Evolutionary conservation across 2,113 vertebrate species (phyloP), one percentile per base, ranked within the genome.

Genomic region (Solea senegalensis): DNA sequence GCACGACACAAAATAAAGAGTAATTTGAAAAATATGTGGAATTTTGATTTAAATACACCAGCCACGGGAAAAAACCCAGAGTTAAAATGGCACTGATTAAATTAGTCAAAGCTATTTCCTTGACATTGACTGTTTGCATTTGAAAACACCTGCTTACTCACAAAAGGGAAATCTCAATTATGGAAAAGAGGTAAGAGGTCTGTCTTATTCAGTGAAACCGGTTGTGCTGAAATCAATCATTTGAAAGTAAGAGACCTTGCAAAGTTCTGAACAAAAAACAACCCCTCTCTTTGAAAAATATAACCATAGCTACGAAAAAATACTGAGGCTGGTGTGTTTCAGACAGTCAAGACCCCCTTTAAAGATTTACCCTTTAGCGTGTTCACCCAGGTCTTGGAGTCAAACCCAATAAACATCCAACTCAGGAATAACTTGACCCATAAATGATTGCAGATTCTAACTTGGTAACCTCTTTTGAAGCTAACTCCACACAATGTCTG

Each of bases 21-120:
- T 43, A 21, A 55, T 76, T 81, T 79, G 83, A 62, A 80, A 77
- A 6, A 82, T 54, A 60, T 61, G 79, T 52, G 63, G 40, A 76
- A 80, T 83, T 70, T 69, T 68, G 12, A 67, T 84, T 39, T 69
- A 78, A 85, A 86, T 61, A 64, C 66, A 76, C 80, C 62, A 76
- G 48, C 51, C 46, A 40, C 4, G 34, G 16, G 27, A 28, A 87
- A 88, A 87, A 88, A 89, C 83, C n/a, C 62, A 86, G 82, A 84
- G 70, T n/a, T 62, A 70, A 81, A 65, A 80, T 43, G 56, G 21
- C 44, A 39, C 11, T 79, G 51, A 88, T 84, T 81, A 28, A 68
- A 81, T 89, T 79, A 81, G 73, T 71, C 65, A 15, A 5, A 39
- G 59, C 53, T 21, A 76, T 81, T 88, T 88, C 86, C 85, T 82